Conservation (phyloP, 2,113 vertebrate genomes). For the Acrocephalus kingi region DNA sequence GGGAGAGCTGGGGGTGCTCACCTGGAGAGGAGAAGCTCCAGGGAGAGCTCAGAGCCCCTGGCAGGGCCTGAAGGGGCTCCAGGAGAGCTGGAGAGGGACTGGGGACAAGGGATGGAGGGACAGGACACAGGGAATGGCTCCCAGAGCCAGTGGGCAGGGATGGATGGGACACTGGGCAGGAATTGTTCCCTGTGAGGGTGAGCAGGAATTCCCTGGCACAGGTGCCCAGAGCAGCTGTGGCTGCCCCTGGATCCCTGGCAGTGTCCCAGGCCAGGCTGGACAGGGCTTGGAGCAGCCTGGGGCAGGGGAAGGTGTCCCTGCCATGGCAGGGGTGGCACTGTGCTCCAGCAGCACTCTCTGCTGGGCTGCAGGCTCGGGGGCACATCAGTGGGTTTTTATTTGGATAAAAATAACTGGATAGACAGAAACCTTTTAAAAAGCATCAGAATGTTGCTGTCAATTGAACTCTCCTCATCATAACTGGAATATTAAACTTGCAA, state of each 20-base stretch:
- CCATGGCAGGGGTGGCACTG: neutral
- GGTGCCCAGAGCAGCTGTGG: neutral
- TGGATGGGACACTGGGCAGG: neutral
- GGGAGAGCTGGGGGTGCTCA: neutral
- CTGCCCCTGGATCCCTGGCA: neutral
- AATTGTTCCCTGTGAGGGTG: rapidly evolving
- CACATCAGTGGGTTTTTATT: neutral
- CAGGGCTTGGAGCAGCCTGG: neutral
- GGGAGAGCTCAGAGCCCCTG: neutral
- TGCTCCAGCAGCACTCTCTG: neutral
- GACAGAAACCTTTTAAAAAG: neutral
- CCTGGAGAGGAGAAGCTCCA: neutral
- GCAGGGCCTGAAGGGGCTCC: neutral
- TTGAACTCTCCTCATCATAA: neutral
- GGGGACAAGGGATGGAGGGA: neutral
- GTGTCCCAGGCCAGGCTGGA: neutral
- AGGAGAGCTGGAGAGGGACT: neutral
- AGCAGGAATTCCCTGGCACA: neutral
- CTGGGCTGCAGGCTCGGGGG: neutral
- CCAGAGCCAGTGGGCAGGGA: neutral
- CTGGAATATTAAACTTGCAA: neutral
- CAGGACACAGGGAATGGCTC: neutral
- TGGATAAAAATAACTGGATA: neutral
- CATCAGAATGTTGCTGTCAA: neutral
- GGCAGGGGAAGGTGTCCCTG: neutral